Percentiles rank a stretch among this genome's conserved stretches.
phyloP scores from a whole-genome alignment of 1,140 invertebrate genomes.

The Drosophila serrata region DNA sequence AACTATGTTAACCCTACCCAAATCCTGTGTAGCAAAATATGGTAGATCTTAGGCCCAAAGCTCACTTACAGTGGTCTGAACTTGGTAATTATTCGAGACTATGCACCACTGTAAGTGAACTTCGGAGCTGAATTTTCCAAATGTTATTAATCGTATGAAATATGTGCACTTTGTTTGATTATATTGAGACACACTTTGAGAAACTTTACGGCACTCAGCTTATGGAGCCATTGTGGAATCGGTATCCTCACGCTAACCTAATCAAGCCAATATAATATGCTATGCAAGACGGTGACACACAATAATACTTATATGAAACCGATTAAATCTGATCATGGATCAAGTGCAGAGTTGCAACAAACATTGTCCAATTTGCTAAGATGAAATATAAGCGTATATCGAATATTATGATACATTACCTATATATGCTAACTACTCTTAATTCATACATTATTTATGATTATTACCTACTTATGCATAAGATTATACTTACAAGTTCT shows the following conservation, averaged over 20 bases:
- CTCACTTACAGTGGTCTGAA: conserved; percentile 14
- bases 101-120: conserved; percentile 24
- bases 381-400: conserved; percentile 43
- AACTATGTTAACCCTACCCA: conserved; percentile 54
- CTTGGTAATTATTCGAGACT: conserved; percentile 8
- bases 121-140: conserved; percentile 23
- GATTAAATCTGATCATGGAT: conserved; percentile 70
- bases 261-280: conserved; percentile 23
- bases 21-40: conserved; percentile 54
- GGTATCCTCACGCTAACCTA: conserved; percentile 36
- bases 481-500: conserved; percentile 76
- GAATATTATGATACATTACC: conserved; percentile 62
- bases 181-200: conserved; percentile 44
- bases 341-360: conserved; percentile 56
- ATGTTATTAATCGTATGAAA: conserved; percentile 73
- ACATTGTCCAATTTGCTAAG: conserved; percentile 67
- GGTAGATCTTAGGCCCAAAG: conserved; percentile 35
- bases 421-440: conserved; percentile 62
- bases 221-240: conserved; percentile 54
- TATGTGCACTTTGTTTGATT: conserved; percentile 76
- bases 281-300: conserved; percentile 43
- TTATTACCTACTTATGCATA: conserved; percentile 70
- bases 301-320: conserved; percentile 47
- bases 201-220: conserved; percentile 38
- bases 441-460: conserved; percentile 62